A percentile compares a stretch with the other conserved stretches of the same genome.
Conservation (phyloP, 2,113 vertebrate species). For the Gallinago jamesoni region DNA sequence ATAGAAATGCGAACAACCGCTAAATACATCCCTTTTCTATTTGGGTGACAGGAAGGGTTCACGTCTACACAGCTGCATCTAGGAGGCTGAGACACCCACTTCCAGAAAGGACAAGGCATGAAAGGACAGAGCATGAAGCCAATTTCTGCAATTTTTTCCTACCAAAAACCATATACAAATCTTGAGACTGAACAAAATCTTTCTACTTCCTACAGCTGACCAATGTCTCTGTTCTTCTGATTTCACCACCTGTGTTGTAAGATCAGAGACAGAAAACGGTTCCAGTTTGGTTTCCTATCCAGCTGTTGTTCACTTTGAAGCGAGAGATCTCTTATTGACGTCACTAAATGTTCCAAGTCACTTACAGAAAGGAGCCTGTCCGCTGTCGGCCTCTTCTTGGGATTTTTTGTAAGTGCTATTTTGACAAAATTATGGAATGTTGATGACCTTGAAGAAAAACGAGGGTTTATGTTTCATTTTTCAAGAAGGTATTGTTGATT, state of each 20-base stretch:
- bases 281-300: not conserved
- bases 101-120: not conserved
- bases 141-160: not conserved
- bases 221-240: not conserved
- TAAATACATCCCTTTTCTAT: not conserved
- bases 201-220: not conserved
- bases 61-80: accelerated
- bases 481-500: not conserved
- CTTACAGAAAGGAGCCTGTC: constrained; percentile 93
- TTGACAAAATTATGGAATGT: constrained; percentile 97
- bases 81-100: not conserved
- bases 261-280: not conserved
- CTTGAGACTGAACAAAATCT: not conserved
- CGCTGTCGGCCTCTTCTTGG: constrained; percentile 97
- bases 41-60: not conserved
- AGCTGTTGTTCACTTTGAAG: not conserved
- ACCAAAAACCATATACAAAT: not conserved
- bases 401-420: constrained; percentile 95
- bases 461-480: not conserved
- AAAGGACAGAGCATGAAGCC: not conserved
- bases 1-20: not conserved
- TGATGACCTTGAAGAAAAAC: constrained; percentile 81
- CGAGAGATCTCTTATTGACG: not conserved
- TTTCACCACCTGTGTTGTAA: not conserved
- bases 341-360: not conserved